These are phyloP conservation scores for Alosa alosa DNA, from an alignment of 2,113 vertebrate genomes.

Conservation along the genomic window DNA sequence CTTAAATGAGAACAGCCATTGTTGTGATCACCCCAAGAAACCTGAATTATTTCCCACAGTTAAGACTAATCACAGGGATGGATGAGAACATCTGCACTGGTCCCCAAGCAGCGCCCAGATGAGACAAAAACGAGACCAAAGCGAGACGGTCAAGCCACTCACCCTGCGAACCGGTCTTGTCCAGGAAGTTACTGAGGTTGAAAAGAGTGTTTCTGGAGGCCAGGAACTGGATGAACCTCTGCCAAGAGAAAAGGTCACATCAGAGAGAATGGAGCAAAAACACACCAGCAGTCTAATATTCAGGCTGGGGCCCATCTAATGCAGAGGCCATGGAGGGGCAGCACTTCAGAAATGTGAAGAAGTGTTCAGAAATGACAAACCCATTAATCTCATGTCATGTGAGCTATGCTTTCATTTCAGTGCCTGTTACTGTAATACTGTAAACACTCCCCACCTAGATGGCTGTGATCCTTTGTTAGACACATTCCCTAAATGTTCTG, in stretches of 20 bases:
- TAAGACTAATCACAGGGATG: background rate
- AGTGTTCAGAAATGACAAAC: background rate
- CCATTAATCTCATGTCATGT: background rate
- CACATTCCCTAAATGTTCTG: too few relatives aligned
- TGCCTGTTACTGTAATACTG: background rate
- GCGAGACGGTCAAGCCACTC: conserved; percentile 45
- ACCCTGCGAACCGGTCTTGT: conserved; percentile 98
- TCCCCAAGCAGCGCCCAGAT: background rate
- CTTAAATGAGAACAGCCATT: background rate
- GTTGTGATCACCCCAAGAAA: background rate
- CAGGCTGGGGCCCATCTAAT: background rate
- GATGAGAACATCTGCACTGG: background rate
- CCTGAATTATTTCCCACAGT: background rate
- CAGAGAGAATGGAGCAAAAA: background rate
- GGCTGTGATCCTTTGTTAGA: too few relatives aligned
- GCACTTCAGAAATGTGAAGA: background rate
- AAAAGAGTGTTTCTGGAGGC: conserved; percentile 97
- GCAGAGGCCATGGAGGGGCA: background rate
- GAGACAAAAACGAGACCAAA: background rate
- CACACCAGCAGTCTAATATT: background rate
- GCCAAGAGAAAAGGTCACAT: conserved; percentile 45
- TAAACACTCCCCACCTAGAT: background rate
- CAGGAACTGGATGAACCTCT: conserved; percentile 97
- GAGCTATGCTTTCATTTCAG: background rate
- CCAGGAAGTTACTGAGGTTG: conserved; percentile 98